Evolutionary conservation across 2,888 invertebrate genomes (phyloP).

Genomic region (Netelia inedita): DNA sequence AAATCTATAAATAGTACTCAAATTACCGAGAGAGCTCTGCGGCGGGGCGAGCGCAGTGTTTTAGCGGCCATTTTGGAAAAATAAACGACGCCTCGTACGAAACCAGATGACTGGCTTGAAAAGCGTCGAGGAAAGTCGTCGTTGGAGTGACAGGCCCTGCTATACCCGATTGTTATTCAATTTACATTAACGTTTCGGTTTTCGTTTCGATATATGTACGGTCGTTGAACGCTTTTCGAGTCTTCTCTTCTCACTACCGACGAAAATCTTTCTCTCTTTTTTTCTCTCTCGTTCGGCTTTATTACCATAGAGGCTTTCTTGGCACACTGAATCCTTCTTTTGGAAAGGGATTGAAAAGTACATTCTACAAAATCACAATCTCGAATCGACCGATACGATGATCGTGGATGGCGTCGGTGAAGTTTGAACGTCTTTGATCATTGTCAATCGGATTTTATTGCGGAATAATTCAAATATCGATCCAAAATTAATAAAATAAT

Average conservation of each 20-base stretch:
- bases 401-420: conserved; percentile 46
- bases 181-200: conserved; percentile 82
- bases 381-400: conserved; percentile 26
- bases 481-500: not conserved
- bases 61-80: conserved; percentile 84
- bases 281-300: conserved; percentile 56
- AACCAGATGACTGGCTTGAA: conserved; percentile 82
- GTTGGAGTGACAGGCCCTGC: conserved; percentile 82
- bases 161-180: conserved; percentile 83
- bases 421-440: not conserved
- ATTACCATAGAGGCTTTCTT: conserved; percentile 58
- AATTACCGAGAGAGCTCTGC: conserved; percentile 79
- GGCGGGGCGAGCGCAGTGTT: conserved; percentile 76
- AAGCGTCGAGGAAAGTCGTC: conserved; percentile 79
- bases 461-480: not conserved
- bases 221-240: conserved; percentile 80
- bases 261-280: conserved; percentile 20
- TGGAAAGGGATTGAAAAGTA: conserved; percentile 27
- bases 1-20: conserved; percentile 81
- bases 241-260: conserved; percentile 38
- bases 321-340: conserved; percentile 19
- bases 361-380: conserved; percentile 7
- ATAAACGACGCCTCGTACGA: conserved; percentile 80
- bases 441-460: not conserved
- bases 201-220: conserved; percentile 78